A percentile compares a stretch with the other conserved stretches of the same genome.
phyloP scores from a whole-genome alignment of 2,888 invertebrate species.

The Micoletzkya japonica region DNA sequence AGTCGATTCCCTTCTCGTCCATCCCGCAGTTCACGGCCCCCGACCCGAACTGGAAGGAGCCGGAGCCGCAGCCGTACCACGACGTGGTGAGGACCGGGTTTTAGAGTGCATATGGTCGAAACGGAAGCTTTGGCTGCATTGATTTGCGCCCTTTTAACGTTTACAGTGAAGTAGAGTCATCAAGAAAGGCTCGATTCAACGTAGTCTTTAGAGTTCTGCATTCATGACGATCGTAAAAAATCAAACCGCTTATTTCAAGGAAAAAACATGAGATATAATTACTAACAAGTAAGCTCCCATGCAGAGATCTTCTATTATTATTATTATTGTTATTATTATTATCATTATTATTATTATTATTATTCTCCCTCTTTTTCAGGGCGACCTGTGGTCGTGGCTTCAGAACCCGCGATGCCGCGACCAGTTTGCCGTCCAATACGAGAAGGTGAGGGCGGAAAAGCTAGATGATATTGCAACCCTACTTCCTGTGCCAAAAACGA shows the following conservation, averaged over 20 bases:
- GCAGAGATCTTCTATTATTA: background rate
- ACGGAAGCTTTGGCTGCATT: background rate
- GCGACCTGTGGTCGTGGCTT: constrained; percentile 88
- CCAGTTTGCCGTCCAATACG: constrained; percentile 87
- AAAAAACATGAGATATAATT: background rate
- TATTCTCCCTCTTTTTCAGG: constrained; percentile 67
- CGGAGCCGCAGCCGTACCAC: constrained; percentile 83
- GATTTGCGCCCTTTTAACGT: no score
- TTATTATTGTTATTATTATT: background rate
- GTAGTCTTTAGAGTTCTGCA: no score
- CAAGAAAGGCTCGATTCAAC: background rate
- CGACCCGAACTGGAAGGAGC: constrained; percentile 89
- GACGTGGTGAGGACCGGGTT: constrained; percentile 68
- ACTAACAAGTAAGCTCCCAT: background rate
- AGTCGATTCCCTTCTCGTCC: constrained; percentile 33
- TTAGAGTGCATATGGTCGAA: background rate
- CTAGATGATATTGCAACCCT: no score
- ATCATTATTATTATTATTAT: background rate
- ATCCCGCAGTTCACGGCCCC: constrained; percentile 78
- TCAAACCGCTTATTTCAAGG: background rate
- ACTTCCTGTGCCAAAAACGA: background rate
- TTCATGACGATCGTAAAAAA: background rate
- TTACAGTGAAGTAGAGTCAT: background rate
- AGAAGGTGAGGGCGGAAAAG: constrained; percentile 68
- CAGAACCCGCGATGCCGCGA: constrained; percentile 93